A percentile compares a stretch with the other conserved stretches of the same genome.
Conservation (phyloP, 2,113 vertebrate species). For the Chroicocephalus ridibundus region DNA sequence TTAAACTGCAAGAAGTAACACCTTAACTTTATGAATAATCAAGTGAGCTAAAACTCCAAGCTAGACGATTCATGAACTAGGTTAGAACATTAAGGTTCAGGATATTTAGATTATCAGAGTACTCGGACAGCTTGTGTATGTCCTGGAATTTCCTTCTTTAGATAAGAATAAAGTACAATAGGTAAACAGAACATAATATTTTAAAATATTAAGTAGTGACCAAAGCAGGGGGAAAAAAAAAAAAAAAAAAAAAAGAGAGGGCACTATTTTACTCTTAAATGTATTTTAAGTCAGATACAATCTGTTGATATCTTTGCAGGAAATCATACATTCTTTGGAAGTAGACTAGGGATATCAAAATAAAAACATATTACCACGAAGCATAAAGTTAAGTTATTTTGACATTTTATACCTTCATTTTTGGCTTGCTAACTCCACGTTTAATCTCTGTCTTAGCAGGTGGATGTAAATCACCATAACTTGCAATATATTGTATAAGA, state of each 20-base stretch:
- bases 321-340: neutral
- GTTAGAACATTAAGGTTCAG: neutral
- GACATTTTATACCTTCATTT: conserved; percentile 78
- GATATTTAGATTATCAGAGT: neutral
- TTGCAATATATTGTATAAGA: conserved; percentile 96
- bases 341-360: neutral
- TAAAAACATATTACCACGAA: neutral
- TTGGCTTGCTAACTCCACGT: conserved; percentile 73
- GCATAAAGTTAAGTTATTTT: neutral
- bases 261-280: neutral
- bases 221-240: neutral
- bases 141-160: neutral
- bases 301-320: neutral
- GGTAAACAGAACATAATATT: neutral
- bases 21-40: neutral
- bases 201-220: neutral
- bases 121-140: neutral
- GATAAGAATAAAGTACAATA: neutral
- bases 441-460: conserved; percentile 78
- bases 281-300: neutral
- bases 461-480: conserved; percentile 89
- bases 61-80: neutral
- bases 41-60: neutral
- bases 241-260: neutral
- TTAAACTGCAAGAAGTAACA: neutral